Conservation (phyloP, 2,113 vertebrate species). For the Dasypus novemcinctus region DNA sequence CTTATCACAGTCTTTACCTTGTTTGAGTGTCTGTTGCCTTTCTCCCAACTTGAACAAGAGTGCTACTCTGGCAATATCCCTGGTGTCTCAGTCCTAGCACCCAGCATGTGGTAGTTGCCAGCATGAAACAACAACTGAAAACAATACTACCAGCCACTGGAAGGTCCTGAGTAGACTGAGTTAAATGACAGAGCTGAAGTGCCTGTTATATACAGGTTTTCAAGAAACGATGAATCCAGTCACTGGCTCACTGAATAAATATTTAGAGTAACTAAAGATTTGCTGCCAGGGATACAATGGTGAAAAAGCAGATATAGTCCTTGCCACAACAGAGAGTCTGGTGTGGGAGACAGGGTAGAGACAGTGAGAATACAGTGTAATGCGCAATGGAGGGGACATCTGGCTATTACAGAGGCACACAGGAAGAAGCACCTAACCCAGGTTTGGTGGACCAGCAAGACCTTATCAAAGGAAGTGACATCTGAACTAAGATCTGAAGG, state of each 20-base stretch:
- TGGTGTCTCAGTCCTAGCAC: background rate
- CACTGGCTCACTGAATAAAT: background rate
- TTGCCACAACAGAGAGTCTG: background rate
- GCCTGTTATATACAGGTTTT: background rate
- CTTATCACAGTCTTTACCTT: background rate
- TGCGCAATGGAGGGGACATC: background rate
- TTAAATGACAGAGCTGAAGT: background rate
- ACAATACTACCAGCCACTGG: background rate
- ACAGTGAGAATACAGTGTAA: no score
- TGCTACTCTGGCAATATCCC: background rate
- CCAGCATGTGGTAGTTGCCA: background rate
- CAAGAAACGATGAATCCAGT: background rate
- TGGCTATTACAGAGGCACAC: background rate
- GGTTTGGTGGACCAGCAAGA: background rate
- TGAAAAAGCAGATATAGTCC: background rate
- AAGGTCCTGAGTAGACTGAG: background rate
- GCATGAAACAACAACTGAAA: background rate
- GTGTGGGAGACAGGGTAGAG: background rate
- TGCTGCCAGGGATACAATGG: background rate
- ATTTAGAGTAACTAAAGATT: background rate
- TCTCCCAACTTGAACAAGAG: background rate
- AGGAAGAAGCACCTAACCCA: background rate
- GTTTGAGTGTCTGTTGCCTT: background rate
- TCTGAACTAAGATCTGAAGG: background rate
- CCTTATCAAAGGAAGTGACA: background rate